These are phyloP conservation scores for Latrodectus elegans DNA, from an alignment of 2,888 invertebrate species.

Conservation along the genomic window DNA sequence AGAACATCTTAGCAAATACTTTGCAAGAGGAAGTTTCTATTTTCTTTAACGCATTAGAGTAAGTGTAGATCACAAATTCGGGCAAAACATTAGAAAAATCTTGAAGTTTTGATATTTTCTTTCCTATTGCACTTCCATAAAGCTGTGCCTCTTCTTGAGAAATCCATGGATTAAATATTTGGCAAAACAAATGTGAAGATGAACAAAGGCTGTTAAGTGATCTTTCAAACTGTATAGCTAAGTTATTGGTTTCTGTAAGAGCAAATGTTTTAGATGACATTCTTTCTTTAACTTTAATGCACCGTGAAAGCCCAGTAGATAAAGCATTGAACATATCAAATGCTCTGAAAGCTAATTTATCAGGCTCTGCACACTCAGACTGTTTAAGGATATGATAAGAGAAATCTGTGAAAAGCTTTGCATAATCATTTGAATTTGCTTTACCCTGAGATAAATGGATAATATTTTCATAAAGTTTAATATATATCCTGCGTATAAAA, in stretches of 20 bases:
- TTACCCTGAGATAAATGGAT: conserved; percentile 10
- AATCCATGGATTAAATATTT: conserved; percentile 40
- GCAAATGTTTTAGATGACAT: conserved; percentile 18
- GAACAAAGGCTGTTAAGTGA: conserved; percentile 13
- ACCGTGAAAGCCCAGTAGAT: conserved; percentile 33
- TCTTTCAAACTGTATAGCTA: conserved; percentile 6
- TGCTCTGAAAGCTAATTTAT: conserved; percentile 32
- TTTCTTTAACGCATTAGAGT: conserved; percentile 23
- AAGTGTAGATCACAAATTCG: conserved; percentile 18
- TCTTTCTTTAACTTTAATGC: conserved; percentile 29
- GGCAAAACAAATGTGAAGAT: conserved; percentile 33
- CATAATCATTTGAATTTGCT: conserved; percentile 21
- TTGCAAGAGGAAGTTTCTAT: conserved; percentile 17
- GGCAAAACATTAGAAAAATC: conserved; percentile 13
- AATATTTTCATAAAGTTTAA: conserved; percentile 28
- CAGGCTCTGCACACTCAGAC: conserved; percentile 30
- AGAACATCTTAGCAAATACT: conserved; percentile 39
- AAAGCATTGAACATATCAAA: conserved; percentile 43
- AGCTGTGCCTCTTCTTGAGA: conserved; percentile 22
- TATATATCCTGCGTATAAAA: conserved; percentile 32
- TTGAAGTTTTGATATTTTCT: conserved; percentile 16
- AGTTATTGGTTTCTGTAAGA: conserved; percentile 8
- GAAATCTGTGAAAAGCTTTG: conserved; percentile 40
- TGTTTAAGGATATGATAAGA: conserved; percentile 32
- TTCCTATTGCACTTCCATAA: conserved; percentile 22